Percentiles rank a stretch among this genome's conserved stretches.
These are phyloP conservation scores for Parotia lawesii DNA, from an alignment of 2,113 vertebrate genomes.

Conservation along the genomic window DNA sequence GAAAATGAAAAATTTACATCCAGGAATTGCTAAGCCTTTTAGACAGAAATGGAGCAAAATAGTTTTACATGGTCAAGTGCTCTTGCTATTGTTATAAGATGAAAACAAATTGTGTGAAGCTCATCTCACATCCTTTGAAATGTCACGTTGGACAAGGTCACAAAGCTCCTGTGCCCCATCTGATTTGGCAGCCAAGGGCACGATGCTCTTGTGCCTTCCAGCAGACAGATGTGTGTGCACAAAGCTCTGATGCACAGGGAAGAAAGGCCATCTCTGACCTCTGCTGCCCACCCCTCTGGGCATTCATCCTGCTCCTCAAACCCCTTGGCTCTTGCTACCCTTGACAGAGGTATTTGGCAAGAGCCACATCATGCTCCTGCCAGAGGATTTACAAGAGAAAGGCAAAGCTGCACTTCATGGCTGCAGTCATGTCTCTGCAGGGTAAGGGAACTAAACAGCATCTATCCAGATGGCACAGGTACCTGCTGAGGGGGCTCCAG, in stretches of 20 bases:
- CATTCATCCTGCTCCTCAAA: not conserved
- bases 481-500: not conserved
- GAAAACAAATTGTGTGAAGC: not conserved
- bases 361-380: not conserved
- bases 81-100: not conserved
- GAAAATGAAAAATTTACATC: accelerated
- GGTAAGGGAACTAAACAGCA: accelerated
- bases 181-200: not conserved
- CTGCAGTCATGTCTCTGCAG: not conserved
- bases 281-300: not conserved
- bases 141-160: accelerated
- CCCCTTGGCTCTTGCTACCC: not conserved
- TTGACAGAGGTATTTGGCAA: not conserved
- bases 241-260: not conserved
- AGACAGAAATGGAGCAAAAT: not conserved
- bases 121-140: not conserved
- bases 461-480: not conserved
- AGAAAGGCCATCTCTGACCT: not conserved
- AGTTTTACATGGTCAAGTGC: not conserved
- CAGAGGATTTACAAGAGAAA: not conserved
- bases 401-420: not conserved
- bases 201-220: not conserved
- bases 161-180: not conserved
- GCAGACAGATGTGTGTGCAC: not conserved
- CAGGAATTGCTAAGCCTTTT: not conserved